Base-by-base conservation (phyloP, 2,797 vertebrate species). In the Phylloscopus collybita region DNA sequence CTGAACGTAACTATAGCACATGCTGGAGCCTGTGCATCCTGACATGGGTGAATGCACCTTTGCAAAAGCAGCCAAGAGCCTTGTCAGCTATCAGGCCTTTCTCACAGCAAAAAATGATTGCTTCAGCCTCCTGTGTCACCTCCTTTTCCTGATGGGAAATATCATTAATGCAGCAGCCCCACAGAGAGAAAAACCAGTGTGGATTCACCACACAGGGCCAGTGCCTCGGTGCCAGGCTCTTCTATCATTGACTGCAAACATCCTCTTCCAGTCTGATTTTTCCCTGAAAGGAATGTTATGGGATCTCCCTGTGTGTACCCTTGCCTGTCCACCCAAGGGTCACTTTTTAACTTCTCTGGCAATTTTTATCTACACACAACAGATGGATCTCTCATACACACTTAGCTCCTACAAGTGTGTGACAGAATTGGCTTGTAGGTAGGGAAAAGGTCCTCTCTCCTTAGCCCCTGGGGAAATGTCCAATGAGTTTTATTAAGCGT, bases 221-320 rank as follows among this genome's bases (percentile, higher is more conserved):
- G 15, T n/a, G 16, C 22, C 59, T 84, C 1, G 0, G 47, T 16
- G 36, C 23, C n/a, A 45, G 49, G 15, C 30, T 26, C 32, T 79
- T 69, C n/a, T 50, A 4, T 53, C 57, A 10, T 3, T 10, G 47
- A 22, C 62, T 44, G 21, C 36, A 86, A 91, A 72, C n/a, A 71
- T 34, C 21, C 18, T 42, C 38, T 61, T 71, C 45, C 38, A 60
- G 27, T 53, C 32, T 44, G 45, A 34, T 30, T 83, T 81, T 80
- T 50, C 53, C 50, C 32, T 75, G 34, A 38, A 75, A 84, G 40
- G 34, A 76, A 40, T 19, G 7, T 40, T 53, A 45, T 10, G 34
- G 19, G 32, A 54, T 79, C 19, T 66, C 4, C 1, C 32, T 66
- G 25, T 40, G 15, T 0, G 0, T 45, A 61, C 19, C 13, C 78